A percentile compares a stretch with the other conserved stretches of the same genome.
phyloP scores from a whole-genome alignment of 1,140 invertebrate genomes.

The Hylyphantes graminicola region DNA sequence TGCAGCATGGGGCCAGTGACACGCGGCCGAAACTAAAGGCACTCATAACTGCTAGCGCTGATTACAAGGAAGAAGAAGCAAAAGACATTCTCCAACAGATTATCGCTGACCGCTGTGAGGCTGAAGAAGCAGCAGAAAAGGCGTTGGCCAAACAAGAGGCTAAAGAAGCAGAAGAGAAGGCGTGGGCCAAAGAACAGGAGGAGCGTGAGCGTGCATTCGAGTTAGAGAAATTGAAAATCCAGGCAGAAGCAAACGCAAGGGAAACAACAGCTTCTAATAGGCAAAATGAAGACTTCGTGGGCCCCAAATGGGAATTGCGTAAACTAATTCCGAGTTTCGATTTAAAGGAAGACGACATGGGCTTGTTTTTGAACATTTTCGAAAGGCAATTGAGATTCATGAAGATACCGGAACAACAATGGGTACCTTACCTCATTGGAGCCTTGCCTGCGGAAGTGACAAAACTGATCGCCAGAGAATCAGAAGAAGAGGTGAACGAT shows the following conservation, averaged over 20 bases:
- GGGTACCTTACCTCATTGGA: neutral
- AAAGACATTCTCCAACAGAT: no score
- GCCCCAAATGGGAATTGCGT: neutral
- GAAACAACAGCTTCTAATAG: neutral
- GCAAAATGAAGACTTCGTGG: neutral
- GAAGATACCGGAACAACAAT: slow-evolving; percentile 7
- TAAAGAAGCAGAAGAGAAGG: no score
- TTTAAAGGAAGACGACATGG: slow-evolving; percentile 11
- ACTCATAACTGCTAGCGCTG: no score
- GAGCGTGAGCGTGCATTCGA: no score
- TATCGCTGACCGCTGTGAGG: no score
- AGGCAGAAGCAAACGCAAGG: neutral
- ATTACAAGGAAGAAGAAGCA: no score
- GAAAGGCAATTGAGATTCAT: neutral
- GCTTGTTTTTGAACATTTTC: neutral
- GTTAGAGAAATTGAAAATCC: neutral
- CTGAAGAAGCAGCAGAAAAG: no score
- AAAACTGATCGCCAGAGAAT: neutral
- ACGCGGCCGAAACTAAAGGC: neutral
- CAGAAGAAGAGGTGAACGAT: neutral
- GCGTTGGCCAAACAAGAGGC: no score
- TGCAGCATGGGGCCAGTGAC: neutral
- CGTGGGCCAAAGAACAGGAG: no score
- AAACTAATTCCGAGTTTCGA: slow-evolving; percentile 22
- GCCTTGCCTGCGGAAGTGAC: neutral